Evolutionary conservation across 2,113 vertebrate genomes (phyloP), one percentile per base, ranked within the genome.

Genomic region (Saguinus midas): DNA sequence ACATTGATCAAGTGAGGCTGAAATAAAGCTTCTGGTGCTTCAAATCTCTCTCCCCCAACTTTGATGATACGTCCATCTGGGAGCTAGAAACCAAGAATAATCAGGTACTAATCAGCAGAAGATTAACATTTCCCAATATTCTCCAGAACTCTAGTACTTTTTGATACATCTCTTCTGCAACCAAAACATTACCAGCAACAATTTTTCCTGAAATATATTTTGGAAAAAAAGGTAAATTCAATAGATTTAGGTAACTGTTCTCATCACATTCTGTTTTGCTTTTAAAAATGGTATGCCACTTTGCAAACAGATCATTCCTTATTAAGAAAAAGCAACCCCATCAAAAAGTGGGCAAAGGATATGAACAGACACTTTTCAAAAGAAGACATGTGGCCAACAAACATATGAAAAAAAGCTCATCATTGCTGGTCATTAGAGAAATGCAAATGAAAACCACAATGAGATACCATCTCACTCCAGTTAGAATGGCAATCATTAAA

Each of bases 1-100:
- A 99, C 99, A 3, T 99, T 99, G 99, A 99, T 99, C 98, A 99
- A 99, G 97, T 99, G 99, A 97, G 99, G 99, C 98, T 99, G 99
- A 98, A 99, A 99, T 87, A 99, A 98, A 96, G 99, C 99, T 98
- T 99, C 99, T 0, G 99, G 99, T 82, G 99, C 99, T 98, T 99
- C 99, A 81, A 99, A 99, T 84, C 99, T 98, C 98, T 99, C 99
- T 90, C 99, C 99, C 96, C 99, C 99, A 0, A 99, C 99, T 99
- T 99, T 99, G 98, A 99, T 99, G 98, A 99, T 99, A 97, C 99
- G 99, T 90, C 99, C 99, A 97, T 99, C 99, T 93, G 99, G 99
- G 96, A 99, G 99, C 99, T 99, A 82, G 61, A 50, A 91, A 98
- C 97, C 27, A 96, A 97, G 89, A 97, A 88, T 58, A 43, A 92